A percentile compares a stretch with the other conserved stretches of the same genome.
Conservation (phyloP, 2,888 invertebrate species). For the Hetaerina titia region DNA sequence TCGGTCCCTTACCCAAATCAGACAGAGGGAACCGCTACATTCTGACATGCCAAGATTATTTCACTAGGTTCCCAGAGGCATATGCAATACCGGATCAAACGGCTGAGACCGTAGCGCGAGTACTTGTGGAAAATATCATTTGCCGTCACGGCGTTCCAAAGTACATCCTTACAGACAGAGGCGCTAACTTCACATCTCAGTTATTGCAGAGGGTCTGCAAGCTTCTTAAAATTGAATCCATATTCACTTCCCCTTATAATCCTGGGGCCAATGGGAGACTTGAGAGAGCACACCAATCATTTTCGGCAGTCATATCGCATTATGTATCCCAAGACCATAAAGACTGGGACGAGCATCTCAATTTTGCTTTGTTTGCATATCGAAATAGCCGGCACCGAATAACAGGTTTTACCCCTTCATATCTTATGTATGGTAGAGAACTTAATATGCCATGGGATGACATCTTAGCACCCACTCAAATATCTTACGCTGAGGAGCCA, state of each 20-base stretch:
- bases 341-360: neutral
- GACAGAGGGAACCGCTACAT: constrained; percentile 53
- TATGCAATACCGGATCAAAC: neutral
- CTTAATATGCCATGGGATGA: neutral
- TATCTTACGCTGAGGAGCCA: no score
- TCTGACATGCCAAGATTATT: constrained; percentile 52
- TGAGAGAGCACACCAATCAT: neutral
- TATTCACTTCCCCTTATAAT: neutral
- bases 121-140: constrained; percentile 15
- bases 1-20: constrained; percentile 71
- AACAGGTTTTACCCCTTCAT: neutral
- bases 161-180: neutral
- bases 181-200: neutral
- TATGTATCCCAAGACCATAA: constrained; percentile 4
- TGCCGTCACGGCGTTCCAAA: neutral
- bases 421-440: neutral
- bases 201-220: neutral
- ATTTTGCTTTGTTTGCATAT: neutral
- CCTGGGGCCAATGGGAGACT: no score
- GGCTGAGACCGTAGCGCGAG: neutral
- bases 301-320: neutral
- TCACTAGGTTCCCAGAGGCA: constrained; percentile 41
- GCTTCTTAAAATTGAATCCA: neutral
- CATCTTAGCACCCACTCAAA: no score
- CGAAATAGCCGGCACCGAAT: neutral